Evolutionary conservation across 2,797 vertebrate genomes (phyloP).

Genomic region (Chaetophractus vellerosus): DNA sequence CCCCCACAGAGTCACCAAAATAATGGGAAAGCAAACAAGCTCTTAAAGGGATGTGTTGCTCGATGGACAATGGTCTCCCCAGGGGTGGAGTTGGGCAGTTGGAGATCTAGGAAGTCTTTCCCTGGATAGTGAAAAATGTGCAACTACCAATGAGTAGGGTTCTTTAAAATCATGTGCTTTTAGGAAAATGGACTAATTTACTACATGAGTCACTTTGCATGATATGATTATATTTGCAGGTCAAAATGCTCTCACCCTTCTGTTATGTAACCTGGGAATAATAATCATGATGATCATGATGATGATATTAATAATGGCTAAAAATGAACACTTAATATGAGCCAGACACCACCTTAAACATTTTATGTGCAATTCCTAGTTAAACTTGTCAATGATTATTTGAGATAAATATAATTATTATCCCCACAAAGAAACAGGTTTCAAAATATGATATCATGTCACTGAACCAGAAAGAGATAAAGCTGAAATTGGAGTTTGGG

Average conservation of each 20-base stretch:
- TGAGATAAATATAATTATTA: background rate
- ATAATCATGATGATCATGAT: rapidly evolving
- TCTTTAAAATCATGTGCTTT: background rate
- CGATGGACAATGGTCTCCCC: background rate
- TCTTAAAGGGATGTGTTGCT: background rate
- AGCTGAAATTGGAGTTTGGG: too few relatives aligned
- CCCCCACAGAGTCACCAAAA: background rate
- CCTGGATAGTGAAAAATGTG: background rate
- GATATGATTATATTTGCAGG: background rate
- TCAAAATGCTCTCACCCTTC: background rate
- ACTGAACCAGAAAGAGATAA: background rate
- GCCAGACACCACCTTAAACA: background rate
- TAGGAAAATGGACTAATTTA: background rate
- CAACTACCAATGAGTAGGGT: background rate
- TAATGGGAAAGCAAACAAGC: background rate
- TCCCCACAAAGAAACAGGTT: background rate
- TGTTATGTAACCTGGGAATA: background rate
- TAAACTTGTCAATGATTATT: background rate
- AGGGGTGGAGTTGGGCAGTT: too few relatives aligned
- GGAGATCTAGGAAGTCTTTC: background rate
- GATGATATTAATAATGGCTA: background rate
- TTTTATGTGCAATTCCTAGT: background rate
- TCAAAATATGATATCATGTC: background rate
- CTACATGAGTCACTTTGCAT: background rate
- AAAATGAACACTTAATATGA: background rate